Conservation (phyloP, 2,888 invertebrate genomes). For the Tetragnatha montana region DNA sequence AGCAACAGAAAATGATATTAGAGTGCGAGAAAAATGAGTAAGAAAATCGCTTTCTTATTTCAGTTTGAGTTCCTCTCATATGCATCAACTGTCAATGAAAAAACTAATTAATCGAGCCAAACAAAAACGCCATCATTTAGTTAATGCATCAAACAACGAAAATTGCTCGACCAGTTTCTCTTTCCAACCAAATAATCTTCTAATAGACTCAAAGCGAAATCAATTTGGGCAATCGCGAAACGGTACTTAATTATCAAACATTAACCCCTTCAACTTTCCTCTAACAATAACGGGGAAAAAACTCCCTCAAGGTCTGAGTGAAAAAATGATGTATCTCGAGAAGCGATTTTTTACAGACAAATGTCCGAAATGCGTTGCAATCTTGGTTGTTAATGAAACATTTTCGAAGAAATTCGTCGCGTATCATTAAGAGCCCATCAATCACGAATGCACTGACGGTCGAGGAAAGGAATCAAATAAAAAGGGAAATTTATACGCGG, state of each 20-base stretch:
- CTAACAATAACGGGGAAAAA: constrained; percentile 27
- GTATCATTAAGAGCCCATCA: constrained; percentile 66
- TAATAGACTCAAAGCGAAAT: constrained; percentile 39
- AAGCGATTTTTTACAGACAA: constrained; percentile 40
- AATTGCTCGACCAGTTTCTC: not conserved
- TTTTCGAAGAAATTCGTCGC: constrained; percentile 54
- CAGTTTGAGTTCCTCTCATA: not conserved
- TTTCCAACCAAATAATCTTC: constrained; percentile 28
- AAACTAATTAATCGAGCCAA: not conserved
- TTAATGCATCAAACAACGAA: not conserved
- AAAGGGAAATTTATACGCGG: constrained; percentile 38
- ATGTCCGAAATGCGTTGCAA: constrained; percentile 30
- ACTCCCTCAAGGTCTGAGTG: not conserved
- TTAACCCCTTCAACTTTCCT: constrained; percentile 43
- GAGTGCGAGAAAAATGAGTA: not conserved
- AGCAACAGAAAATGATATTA: not conserved
- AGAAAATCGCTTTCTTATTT: not conserved
- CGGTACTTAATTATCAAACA: constrained; percentile 49
- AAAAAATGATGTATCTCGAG: constrained; percentile 9
- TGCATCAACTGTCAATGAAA: not conserved
- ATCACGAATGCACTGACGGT: constrained; percentile 62
- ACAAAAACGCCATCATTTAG: not conserved
- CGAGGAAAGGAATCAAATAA: constrained; percentile 50
- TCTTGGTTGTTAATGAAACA: constrained; percentile 63
- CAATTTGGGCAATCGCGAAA: constrained; percentile 36